Evolutionary conservation across 2,113 vertebrate genomes (phyloP), one percentile per base, ranked within the genome.

Genomic region (Tylochromis polylepis): DNA sequence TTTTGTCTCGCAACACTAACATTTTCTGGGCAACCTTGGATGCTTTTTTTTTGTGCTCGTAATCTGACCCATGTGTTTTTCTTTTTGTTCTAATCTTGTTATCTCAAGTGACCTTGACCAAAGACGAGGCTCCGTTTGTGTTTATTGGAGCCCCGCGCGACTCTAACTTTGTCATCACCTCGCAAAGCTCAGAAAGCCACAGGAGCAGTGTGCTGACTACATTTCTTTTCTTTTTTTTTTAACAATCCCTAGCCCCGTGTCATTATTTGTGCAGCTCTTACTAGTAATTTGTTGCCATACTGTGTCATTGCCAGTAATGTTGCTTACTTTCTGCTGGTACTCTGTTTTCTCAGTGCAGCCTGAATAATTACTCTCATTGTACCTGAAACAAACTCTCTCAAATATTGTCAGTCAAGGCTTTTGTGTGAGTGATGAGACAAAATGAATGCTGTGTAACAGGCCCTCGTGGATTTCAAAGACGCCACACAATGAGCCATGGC

Each of bases 281-380:
- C 82, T 65, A 85, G 85, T 81, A 86, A 84, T 85, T 80, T 87
- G 65, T 78, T 75, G 18, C 83, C 84, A 91, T 91, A 86, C 84
- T 77, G 24, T 27, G 46, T 82, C 87, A 91, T 83, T 83, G 84
- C 27, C 58, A 65, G 83, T 81, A 85, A 88, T 92, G 81, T 79
- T 89, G 83, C 79, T 85, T 89, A 87, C 90, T 91, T 92, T 90
- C 78, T 84, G 49, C 38, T 31, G 87, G 43, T 80, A 56, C 49
- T 55, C 84, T 87, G 56, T 88, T 80, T 90, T 80, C 88, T 89
- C 87, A 11, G 46, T 58, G 79, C 79, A 70, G 89, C 56, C 90
- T 29, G 55, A 91, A 93, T 94, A 92, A 95, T 94, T 91, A 89
- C 92, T 86, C 78, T 90, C 85, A 93, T 93, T 94, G 91, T 89